Base-by-base conservation (phyloP, 2,888 invertebrate genomes). In the Zhengitettix transpicula region DNA sequence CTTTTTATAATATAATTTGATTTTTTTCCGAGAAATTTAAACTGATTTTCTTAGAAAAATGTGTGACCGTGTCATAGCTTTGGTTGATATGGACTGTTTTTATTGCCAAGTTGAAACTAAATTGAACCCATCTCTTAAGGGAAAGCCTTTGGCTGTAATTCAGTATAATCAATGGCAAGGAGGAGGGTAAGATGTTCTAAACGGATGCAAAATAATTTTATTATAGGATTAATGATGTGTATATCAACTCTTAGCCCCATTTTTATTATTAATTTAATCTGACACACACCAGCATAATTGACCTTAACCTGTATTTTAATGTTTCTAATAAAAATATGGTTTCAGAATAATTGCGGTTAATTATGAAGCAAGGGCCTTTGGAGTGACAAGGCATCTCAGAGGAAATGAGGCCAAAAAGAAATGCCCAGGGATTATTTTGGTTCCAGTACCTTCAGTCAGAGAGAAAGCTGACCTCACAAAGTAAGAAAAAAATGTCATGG, bases 81-180 rank as follows among this genome's bases (percentile, higher is more conserved):
- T 99, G 57, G 86, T 99, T 57, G 98, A 99, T 72, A 98, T 99
- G 98, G 98, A 99, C 73, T 97, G 97, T 75, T 99, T 99, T 75
- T 99, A 95, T 73, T 98, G 97, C 68, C 98, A 98, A 81, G 98
- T 99, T 1, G 98, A 99, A 75, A 90, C 92, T 69, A 85, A 91
- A 71, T 74, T 90, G n/a, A 79, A 89, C 69, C 93, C 96, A 0
- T 76, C 80, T 61, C 76, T 90, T 64, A 78, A 79, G 71, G 95
- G 92, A 56, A 87, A 90, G 74, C 98, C 98, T 1, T 82, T 96
- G 62, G 97, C 93, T 58, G 98, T 99, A 8, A 95, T 96, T 0
- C 98, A 98, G 71, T 96, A 97, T 70, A 96, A 93, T 71, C 82
- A 85, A 2, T 96, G 90, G 87, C 83, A 84, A 72, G 92, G 92